Percentiles rank a stretch among this genome's conserved stretches.
Conservation (phyloP, 2,113 vertebrate genomes). For the Agapornis roseicollis region DNA sequence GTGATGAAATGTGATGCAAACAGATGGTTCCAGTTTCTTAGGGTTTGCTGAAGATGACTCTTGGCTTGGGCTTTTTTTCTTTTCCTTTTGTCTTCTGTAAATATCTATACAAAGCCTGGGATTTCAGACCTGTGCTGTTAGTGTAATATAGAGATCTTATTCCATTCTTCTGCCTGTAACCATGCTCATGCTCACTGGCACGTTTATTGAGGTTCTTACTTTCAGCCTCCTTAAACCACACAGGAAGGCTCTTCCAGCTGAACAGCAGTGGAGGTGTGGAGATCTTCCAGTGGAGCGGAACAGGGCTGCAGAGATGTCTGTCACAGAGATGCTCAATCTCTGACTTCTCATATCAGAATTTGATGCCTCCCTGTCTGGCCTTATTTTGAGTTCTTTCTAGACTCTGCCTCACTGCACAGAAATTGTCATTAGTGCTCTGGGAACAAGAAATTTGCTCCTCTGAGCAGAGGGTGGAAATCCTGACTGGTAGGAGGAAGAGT, state of each 20-base stretch:
- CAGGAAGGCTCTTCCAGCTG: neutral
- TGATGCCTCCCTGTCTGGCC: neutral
- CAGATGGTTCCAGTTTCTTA: neutral
- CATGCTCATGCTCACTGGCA: fast-evolving
- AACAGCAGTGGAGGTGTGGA: fast-evolving
- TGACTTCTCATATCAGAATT: fast-evolving
- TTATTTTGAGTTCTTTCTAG: fast-evolving
- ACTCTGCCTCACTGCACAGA: neutral
- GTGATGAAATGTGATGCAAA: neutral
- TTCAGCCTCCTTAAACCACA: fast-evolving
- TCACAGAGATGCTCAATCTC: neutral
- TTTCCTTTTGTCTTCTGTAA: neutral
- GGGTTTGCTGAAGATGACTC: neutral
- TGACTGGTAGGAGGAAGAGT: neutral
- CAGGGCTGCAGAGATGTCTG: neutral
- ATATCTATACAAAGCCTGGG: fast-evolving
- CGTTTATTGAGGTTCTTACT: fast-evolving
- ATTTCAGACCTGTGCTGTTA: fast-evolving
- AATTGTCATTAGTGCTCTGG: neutral
- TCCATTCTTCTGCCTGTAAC: neutral
- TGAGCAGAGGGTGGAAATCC: neutral
- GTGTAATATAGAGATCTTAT: neutral
- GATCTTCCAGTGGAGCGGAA: neutral
- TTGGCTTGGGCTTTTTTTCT: neutral
- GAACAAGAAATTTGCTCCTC: fast-evolving